phyloP scores from a whole-genome alignment of 1,140 invertebrate genomes.

The Heliconius melpomene region DNA sequence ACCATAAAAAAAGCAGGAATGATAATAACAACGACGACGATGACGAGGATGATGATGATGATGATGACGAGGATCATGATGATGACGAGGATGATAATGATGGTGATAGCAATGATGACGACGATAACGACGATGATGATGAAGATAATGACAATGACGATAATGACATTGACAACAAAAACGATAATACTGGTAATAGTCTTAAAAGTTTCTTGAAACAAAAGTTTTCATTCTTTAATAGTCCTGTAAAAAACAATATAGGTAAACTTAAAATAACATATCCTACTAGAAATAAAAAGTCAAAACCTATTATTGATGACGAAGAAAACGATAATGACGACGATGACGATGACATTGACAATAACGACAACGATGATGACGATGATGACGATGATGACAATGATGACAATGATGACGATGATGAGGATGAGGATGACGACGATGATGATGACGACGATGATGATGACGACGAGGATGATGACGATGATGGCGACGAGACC shows the following conservation, averaged over 20 bases:
- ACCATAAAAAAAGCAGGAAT: constrained; percentile 47
- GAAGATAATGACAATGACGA: constrained; percentile 66
- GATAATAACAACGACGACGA: constrained; percentile 77
- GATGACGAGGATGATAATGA: constrained; percentile 76
- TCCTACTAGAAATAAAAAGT: background rate
- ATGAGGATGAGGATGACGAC: constrained; percentile 70
- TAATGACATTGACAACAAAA: constrained; percentile 26
- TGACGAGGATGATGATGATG: constrained; percentile 73
- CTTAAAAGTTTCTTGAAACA: constrained; percentile 30
- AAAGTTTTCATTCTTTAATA: constrained; percentile 23
- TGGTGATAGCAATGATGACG: constrained; percentile 62
- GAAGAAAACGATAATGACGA: constrained; percentile 79
- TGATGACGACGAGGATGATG: constrained; percentile 79
- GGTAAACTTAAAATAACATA: background rate
- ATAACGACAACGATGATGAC: constrained; percentile 76
- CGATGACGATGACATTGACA: constrained; percentile 76
- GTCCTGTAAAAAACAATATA: background rate
- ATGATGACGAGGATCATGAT: constrained; percentile 79
- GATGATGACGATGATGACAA: constrained; percentile 77
- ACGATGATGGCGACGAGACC: constrained; percentile 77
- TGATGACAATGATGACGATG: constrained; percentile 67
- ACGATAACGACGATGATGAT: constrained; percentile 58
- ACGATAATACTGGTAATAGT: constrained; percentile 56
- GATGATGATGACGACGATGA: constrained; percentile 73
- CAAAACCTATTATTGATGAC: constrained; percentile 11